phyloP scores from a whole-genome alignment of 2,888 invertebrate species.

The Drosophila mercatorum region DNA sequence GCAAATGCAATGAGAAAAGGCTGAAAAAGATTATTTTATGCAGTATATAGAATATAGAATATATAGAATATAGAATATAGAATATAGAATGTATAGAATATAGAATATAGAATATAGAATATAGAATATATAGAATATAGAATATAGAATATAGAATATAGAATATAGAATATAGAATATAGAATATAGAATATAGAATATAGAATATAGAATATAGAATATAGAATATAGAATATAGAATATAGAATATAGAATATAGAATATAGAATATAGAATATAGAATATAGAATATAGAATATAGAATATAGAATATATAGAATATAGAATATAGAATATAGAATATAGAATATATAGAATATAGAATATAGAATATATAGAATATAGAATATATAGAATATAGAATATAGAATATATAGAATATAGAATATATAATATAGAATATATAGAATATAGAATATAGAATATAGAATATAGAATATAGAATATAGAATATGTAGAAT shows the following conservation, averaged over 20 bases:
- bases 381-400: background rate
- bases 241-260: background rate
- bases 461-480: background rate
- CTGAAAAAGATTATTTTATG: background rate
- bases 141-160: background rate
- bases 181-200: background rate
- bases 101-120: background rate
- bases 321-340: background rate
- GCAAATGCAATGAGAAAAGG: background rate
- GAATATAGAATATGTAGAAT: constrained; percentile 2
- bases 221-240: background rate
- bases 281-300: background rate
- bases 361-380: background rate
- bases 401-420: constrained; percentile 1
- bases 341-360: background rate
- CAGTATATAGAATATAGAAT: background rate
- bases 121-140: background rate
- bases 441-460: constrained; percentile 1
- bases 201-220: background rate
- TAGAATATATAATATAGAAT: background rate
- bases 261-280: background rate
- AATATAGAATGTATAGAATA: background rate
- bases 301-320: background rate
- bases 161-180: background rate
- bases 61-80: background rate